Evolutionary conservation across 2,113 vertebrate genomes (phyloP), one percentile per base, ranked within the genome.

Genomic region (Onychostruthus taczanowskii): DNA sequence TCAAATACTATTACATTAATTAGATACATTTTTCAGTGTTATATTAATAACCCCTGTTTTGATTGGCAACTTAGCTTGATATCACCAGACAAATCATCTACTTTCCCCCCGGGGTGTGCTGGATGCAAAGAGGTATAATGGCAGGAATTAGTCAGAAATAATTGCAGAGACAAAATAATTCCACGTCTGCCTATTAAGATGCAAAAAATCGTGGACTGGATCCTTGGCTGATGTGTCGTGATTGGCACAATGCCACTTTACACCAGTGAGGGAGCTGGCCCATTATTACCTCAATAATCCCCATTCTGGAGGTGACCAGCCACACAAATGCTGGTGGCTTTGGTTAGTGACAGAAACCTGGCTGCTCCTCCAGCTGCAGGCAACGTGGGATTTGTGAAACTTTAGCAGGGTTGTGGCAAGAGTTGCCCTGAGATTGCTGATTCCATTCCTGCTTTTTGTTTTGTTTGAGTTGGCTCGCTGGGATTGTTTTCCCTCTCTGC

Each of bases 401-500:
- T 77, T 58, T 58, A 97, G 90, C 80, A 94, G 85, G 50, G 49
- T 11, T 96, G 92, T 94, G 95, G 91, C 83, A 90, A 95, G 91
- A 95, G 96, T 95, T 97, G 94, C 94, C 94, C 94, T 94, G 93
- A 97, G 94, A 96, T 92, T 94, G 90, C 96, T 90, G 95, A 97
- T 94, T 96, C 95, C 85, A 63, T 87, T 97, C 91, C 94, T 95
- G 86, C 84, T 97, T 91, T 97, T 92, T 95, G 93, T 92, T 94
- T 92, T 97, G 95, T 96, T 97, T 97, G 77, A 75, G n/a, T 97
- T 97, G 96, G 96, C 96, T 93, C 22, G 33, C 63, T 49, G 13
- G 92, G 94, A 63, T 95, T 95, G 94, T 95, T 97, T 97, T 97
- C 67, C 52, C 92, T 96, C 93, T 91, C 87, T 97, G 94, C 96